These are phyloP conservation scores for Nowickia ferox DNA, from an alignment of 2,888 invertebrate species.

Conservation along the genomic window DNA sequence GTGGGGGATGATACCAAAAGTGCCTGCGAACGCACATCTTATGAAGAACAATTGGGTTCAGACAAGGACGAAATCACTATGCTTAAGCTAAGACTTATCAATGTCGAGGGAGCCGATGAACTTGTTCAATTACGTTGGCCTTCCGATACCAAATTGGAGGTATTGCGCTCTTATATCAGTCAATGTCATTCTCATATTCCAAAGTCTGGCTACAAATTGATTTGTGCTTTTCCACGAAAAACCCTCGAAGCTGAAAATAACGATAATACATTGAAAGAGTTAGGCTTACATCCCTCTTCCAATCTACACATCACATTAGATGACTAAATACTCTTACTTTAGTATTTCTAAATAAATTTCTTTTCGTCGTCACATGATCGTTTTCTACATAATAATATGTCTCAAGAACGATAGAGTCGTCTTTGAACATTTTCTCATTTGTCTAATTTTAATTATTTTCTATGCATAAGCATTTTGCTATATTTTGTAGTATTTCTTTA, in stretches of 20 bases:
- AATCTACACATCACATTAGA: constrained; percentile 82
- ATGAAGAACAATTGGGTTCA: constrained; percentile 76
- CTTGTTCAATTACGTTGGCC: constrained; percentile 82
- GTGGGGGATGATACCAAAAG: constrained; percentile 76
- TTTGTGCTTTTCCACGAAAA: constrained; percentile 82
- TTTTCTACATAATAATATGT: constrained; percentile 16
- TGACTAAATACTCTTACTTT: constrained; percentile 74
- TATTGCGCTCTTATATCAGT: constrained; percentile 79
- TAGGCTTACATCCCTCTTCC: constrained; percentile 82
- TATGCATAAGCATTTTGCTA: constrained; percentile 19
- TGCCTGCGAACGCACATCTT: constrained; percentile 74
- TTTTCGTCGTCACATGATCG: constrained; percentile 17
- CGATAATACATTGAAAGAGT: constrained; percentile 78
- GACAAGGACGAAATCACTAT: constrained; percentile 78
- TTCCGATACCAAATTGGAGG: constrained; percentile 80
- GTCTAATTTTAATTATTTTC: constrained; percentile 40
- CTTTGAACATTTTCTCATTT: constrained; percentile 18
- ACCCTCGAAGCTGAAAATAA: constrained; percentile 79
- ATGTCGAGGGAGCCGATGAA: constrained; percentile 77
- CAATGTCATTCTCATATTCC: constrained; percentile 81
- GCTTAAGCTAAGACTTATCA: constrained; percentile 79
- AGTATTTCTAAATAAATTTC: not conserved
- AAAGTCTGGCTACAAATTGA: constrained; percentile 80
- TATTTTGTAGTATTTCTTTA: constrained; percentile 22
- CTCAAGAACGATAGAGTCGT: constrained; percentile 38